A percentile compares a stretch with the other conserved stretches of the same genome.
Conservation (phyloP, 1,140 invertebrate genomes). For the Meloidogyne chitwoodi region DNA sequence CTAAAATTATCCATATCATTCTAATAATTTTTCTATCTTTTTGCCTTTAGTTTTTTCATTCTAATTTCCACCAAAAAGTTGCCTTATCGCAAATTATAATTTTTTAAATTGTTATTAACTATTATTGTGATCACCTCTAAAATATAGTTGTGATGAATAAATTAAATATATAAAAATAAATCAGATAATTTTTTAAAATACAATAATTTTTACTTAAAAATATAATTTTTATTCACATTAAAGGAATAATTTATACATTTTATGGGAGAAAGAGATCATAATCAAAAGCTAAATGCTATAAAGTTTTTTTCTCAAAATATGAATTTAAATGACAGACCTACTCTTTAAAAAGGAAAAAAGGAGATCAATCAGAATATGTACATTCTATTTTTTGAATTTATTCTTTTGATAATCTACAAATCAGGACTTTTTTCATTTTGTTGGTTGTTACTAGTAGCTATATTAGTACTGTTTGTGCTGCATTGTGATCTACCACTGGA, state of each 20-base stretch:
- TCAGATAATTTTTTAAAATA: neutral
- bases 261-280: neutral
- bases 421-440: neutral
- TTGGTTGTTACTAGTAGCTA: neutral
- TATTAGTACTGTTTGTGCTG: neutral
- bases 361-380: neutral
- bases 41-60: neutral
- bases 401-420: neutral
- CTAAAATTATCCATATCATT: neutral
- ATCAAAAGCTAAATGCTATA: too few species aligned
- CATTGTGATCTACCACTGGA: slow-evolving; percentile 9
- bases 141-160: neutral
- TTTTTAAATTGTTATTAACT: too few species aligned
- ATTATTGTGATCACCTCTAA: too few species aligned
- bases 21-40: neutral
- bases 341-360: neutral
- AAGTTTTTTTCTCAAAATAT: too few species aligned
- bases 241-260: neutral
- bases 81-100: neutral
- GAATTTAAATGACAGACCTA: too few species aligned
- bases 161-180: neutral
- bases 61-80: neutral
- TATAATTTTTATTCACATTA: neutral
- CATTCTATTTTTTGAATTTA: neutral
- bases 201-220: neutral